Evolutionary conservation across 2,888 invertebrate species (phyloP).

Genomic region (Patella ulyssiponensis): DNA sequence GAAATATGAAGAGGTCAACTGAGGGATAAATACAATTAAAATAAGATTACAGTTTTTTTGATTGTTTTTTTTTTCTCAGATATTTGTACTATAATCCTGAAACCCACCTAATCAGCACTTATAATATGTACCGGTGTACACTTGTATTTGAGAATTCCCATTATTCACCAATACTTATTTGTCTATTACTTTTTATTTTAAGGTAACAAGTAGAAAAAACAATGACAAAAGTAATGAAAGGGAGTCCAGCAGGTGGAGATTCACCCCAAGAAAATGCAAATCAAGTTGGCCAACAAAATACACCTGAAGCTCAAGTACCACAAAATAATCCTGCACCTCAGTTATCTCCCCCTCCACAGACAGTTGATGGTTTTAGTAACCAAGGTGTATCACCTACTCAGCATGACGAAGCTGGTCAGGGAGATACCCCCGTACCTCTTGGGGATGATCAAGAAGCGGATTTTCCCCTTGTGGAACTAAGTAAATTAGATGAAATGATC

Average conservation of each 20-base stretch:
- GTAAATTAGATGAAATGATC: conserved; percentile 94
- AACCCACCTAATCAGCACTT: too few species aligned
- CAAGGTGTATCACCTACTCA: conserved; percentile 21
- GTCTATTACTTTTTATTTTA: too few species aligned
- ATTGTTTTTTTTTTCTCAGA: too few species aligned
- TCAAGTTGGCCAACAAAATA: conserved; percentile 23
- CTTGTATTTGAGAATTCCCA: too few species aligned
- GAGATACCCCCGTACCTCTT: conserved; percentile 8
- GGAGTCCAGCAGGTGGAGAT: conserved; percentile 68
- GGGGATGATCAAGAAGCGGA: conserved; percentile 72
- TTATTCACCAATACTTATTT: too few species aligned
- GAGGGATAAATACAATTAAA: too few species aligned
- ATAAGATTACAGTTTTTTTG: too few species aligned
- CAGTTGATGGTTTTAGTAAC: conserved; percentile 13
- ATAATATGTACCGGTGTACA: too few species aligned
- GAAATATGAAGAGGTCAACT: too few species aligned
- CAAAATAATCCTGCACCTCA: conserved; percentile 23
- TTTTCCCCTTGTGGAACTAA: conserved; percentile 90
- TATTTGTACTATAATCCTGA: too few species aligned
- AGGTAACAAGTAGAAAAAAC: neutral
- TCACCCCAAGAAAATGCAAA: conserved; percentile 60
- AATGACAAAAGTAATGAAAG: conserved; percentile 71
- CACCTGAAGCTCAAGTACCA: conserved; percentile 25
- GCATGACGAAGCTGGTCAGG: conserved; percentile 17
- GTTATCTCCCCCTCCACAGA: conserved; percentile 18